Evolutionary conservation across 2,797 vertebrate genomes (phyloP).

Genomic region (Naso thynnoides): DNA sequence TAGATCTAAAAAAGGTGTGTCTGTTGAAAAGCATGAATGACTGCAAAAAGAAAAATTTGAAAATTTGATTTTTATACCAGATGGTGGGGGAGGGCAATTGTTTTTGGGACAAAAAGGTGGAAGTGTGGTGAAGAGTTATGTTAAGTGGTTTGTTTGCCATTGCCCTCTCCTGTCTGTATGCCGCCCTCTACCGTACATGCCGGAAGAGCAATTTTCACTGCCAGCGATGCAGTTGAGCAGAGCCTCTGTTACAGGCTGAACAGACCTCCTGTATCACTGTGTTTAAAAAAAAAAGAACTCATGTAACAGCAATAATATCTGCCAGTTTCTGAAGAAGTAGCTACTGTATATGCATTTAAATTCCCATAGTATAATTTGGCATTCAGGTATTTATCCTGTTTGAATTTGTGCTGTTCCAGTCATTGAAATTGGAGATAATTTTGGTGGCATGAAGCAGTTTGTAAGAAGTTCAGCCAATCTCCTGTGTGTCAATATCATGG

Average conservation of each 20-base stretch:
- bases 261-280: constrained; percentile 73
- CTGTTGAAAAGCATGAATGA: constrained; percentile 65
- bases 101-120: constrained; percentile 45
- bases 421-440: background rate
- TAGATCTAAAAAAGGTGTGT: constrained; percentile 65
- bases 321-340: constrained; percentile 61
- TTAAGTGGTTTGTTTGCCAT: constrained; percentile 48
- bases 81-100: constrained; percentile 17
- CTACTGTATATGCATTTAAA: constrained; percentile 57
- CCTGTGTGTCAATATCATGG: constrained; percentile 14
- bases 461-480: constrained; percentile 11
- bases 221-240: constrained; percentile 64
- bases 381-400: constrained; percentile 6
- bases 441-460: constrained; percentile 24
- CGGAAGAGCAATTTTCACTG: constrained; percentile 66
- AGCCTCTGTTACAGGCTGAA: constrained; percentile 34
- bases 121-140: constrained; percentile 38
- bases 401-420: background rate
- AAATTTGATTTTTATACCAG: constrained; percentile 64
- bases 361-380: constrained; percentile 7
- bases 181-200: constrained; percentile 60
- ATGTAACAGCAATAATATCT: constrained; percentile 84
- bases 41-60: constrained; percentile 49
- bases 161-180: constrained; percentile 56
- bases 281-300: constrained; percentile 61